A percentile compares a stretch with the other conserved stretches of the same genome.
Conservation (phyloP, 2,797 vertebrate genomes). For the Melopsittacus undulatus region DNA sequence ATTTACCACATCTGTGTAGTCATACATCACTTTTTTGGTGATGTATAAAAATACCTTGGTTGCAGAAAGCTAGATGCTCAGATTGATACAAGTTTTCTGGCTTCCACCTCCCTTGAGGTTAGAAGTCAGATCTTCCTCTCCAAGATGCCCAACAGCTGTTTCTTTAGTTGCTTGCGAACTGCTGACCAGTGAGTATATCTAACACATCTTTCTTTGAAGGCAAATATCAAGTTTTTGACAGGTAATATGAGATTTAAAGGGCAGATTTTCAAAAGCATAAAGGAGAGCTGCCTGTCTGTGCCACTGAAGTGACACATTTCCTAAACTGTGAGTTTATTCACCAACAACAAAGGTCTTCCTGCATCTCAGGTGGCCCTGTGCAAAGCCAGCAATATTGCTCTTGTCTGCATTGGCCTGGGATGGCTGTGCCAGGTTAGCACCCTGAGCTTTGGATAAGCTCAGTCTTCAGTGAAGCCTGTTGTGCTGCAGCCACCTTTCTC, state of each 20-base stretch:
- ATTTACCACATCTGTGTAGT: background rate
- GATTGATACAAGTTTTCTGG: background rate
- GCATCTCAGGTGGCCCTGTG: background rate
- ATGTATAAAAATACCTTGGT: background rate
- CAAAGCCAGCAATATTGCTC: background rate
- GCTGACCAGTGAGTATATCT: background rate
- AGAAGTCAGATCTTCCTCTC: background rate
- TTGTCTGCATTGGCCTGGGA: background rate
- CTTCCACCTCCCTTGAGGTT: background rate
- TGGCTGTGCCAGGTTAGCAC: background rate
- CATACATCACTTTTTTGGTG: background rate
- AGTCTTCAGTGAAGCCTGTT: accelerated
- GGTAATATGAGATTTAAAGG: background rate
- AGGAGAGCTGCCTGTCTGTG: background rate
- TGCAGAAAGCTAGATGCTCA: background rate
- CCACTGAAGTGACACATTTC: background rate
- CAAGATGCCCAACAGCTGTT: background rate
- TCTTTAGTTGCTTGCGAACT: background rate
- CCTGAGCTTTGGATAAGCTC: background rate
- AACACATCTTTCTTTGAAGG: background rate
- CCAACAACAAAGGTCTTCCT: background rate
- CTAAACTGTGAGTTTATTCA: background rate
- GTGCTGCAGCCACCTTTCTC: background rate
- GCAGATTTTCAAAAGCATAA: background rate
- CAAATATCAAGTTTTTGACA: background rate